Conservation (phyloP, 2,113 vertebrate genomes). For the Blennius ocellaris region DNA sequence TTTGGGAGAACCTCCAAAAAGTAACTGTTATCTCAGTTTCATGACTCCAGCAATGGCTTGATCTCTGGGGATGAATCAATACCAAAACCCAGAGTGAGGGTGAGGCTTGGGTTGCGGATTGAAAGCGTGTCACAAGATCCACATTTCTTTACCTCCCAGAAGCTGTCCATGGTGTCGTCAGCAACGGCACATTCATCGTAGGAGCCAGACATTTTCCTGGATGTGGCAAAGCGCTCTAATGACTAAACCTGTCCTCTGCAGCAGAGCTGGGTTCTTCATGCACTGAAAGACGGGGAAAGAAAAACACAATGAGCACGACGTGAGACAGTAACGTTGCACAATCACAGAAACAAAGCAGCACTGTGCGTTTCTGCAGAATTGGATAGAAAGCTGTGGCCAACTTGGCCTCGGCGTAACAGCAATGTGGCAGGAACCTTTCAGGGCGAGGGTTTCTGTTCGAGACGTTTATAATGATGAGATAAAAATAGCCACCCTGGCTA, state of each 20-base stretch:
- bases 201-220: conserved; percentile 92
- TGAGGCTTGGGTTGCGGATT: not conserved
- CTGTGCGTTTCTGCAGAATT: not conserved
- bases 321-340: conserved; percentile 24
- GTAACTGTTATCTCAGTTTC: not conserved
- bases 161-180: conserved; percentile 96
- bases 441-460: conserved; percentile 43
- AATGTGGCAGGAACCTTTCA: conserved; percentile 29
- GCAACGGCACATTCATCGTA: conserved; percentile 91
- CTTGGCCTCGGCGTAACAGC: not conserved
- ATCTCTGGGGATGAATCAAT: conserved; percentile 14
- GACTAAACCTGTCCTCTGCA: conserved; percentile 76
- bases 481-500: conserved; percentile 57
- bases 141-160: conserved; percentile 92
- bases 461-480: conserved; percentile 57
- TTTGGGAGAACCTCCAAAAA: not conserved
- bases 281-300: conserved; percentile 72
- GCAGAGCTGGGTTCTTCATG: conserved; percentile 79
- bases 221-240: conserved; percentile 71
- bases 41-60: not conserved
- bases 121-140: not conserved
- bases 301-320: not conserved
- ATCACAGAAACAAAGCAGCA: not conserved
- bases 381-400: not conserved
- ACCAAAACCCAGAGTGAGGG: not conserved